Percentiles rank a stretch among this genome's conserved stretches.
phyloP scores from a whole-genome alignment of 2,797 vertebrate species.

The Pteronotus mesoamericanus region DNA sequence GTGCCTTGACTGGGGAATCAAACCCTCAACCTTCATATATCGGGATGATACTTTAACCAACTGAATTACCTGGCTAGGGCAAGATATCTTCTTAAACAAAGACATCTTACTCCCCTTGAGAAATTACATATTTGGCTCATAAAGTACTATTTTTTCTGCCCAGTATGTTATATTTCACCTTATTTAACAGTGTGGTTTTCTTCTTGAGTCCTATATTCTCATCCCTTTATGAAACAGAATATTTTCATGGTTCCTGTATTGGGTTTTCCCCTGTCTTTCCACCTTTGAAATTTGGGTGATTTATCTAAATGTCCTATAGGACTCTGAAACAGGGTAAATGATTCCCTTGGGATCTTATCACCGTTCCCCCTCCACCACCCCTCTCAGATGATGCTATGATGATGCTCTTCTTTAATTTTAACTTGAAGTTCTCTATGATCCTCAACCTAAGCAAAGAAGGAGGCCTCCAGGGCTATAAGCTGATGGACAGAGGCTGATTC shows the following conservation, averaged over 20 bases:
- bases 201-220: not conserved
- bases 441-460: not conserved
- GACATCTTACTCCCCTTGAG: not conserved
- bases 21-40: not conserved
- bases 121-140: not conserved
- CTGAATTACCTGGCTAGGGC: not conserved
- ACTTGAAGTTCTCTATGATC: not conserved
- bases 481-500: not conserved
- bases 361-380: too few relatives aligned
- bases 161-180: not conserved
- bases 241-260: not conserved
- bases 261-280: not conserved
- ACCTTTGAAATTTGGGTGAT: not conserved
- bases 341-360: not conserved
- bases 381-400: not conserved
- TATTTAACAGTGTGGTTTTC: not conserved
- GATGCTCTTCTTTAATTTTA: not conserved
- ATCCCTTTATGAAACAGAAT: not conserved
- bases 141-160: not conserved
- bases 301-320: not conserved
- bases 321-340: not conserved
- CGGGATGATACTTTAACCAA: not conserved
- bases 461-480: not conserved
- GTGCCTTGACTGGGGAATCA: not conserved
- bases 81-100: not conserved